Conservation (phyloP, 2,797 vertebrate genomes). For the Enteromius thamalakanensis region DNA sequence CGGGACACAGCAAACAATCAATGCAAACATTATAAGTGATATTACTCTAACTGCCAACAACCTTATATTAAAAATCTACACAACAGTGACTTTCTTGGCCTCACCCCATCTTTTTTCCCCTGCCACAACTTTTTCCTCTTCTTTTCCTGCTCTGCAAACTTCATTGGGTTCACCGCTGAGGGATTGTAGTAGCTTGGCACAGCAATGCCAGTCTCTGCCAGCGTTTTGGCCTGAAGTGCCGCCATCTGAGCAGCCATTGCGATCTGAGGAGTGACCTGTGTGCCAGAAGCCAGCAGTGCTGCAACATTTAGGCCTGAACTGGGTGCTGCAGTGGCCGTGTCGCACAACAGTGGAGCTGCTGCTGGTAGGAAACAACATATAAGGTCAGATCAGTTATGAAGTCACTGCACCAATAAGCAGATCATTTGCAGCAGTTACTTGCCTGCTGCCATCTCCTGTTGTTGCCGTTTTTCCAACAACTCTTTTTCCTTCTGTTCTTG, state of each 20-base stretch:
- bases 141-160: slow-evolving; percentile 97
- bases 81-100: slow-evolving; percentile 10
- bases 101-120: slow-evolving; percentile 97
- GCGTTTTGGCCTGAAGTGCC: slow-evolving; percentile 93
- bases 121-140: slow-evolving; percentile 98
- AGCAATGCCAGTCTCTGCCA: slow-evolving; percentile 97
- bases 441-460: slow-evolving; percentile 92
- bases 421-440: slow-evolving; percentile 44
- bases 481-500: slow-evolving; percentile 98
- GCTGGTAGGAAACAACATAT: slow-evolving; percentile 49
- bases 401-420: neutral
- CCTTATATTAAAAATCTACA: neutral
- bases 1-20: neutral
- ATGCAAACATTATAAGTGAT: neutral
- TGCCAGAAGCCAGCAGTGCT: slow-evolving; percentile 94
- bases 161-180: slow-evolving; percentile 97
- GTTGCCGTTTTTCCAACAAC: slow-evolving; percentile 93
- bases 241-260: slow-evolving; percentile 99
- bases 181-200: slow-evolving; percentile 99
- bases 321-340: slow-evolving; percentile 72
- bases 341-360: slow-evolving; percentile 67
- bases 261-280: slow-evolving; percentile 97
- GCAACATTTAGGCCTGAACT: slow-evolving; percentile 92
- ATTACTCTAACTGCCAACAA: neutral
- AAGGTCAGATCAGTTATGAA: neutral